Conservation (phyloP, 1,140 invertebrate species). For the Monomorium pharaonis region DNA sequence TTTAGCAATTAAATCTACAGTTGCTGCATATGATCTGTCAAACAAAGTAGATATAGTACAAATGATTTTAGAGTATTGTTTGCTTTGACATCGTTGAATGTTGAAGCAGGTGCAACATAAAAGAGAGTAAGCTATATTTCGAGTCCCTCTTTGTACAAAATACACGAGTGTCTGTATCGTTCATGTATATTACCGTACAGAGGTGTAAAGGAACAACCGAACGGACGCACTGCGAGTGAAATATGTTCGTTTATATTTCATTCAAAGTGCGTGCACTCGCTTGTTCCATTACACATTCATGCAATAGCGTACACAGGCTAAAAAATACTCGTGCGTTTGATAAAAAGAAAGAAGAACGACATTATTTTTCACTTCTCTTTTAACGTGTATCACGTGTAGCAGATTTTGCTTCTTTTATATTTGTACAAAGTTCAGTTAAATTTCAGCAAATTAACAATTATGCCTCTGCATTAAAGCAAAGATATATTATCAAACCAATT, state of each 20-base stretch:
- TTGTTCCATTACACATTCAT: constrained; percentile 57
- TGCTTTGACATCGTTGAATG: constrained; percentile 26
- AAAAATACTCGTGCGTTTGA: constrained; percentile 26
- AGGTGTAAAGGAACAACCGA: constrained; percentile 50
- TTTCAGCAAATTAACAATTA: neutral
- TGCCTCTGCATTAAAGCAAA: neutral
- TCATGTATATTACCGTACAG: constrained; percentile 22
- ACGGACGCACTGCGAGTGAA: constrained; percentile 51
- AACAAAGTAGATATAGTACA: neutral
- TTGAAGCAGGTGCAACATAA: constrained; percentile 22
- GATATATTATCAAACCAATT: neutral
- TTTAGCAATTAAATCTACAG: neutral
- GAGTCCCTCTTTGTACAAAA: constrained; percentile 35
- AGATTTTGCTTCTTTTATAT: neutral
- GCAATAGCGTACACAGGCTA: constrained; percentile 16
- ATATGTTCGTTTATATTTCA: constrained; percentile 60
- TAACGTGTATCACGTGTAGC: neutral
- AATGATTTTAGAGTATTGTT: constrained; percentile 20
- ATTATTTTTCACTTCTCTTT: constrained; percentile 17
- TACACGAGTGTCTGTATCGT: constrained; percentile 25
- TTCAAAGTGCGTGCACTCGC: constrained; percentile 52
- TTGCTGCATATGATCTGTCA: neutral
- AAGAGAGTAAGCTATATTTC: constrained; percentile 29
- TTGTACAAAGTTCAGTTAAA: constrained; percentile 7
- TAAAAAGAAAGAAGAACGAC: constrained; percentile 26